Evolutionary conservation across 2,888 invertebrate species (phyloP), one percentile per base, ranked within the genome.

Genomic region (Drosophila mulleri): DNA sequence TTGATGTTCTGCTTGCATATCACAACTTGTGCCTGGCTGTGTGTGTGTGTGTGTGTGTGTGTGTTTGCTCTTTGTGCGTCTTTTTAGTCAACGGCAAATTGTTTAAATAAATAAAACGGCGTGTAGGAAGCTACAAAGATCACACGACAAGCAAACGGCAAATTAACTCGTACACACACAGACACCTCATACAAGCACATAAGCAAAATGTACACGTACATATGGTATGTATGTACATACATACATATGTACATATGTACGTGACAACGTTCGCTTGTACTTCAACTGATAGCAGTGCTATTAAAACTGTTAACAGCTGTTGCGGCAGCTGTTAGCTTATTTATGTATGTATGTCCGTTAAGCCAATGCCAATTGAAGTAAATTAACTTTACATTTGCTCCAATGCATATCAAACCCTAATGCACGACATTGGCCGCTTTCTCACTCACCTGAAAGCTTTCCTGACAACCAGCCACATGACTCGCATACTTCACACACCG

Each of bases 401-500:
- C 29, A 50, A 18, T 39, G 16, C 48, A 7, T 48, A 9, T 18
- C 59, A 20, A 20, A 54, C 26, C 16, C 7, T 18, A n/a, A 23
- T 18, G 18, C 26, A 7, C 0, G 2, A 1, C 14, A 20, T 35
- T 9, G 2, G 1, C 4, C 16, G 0, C 26, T 39, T n/a, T 6
- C 12, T 18, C 44, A 53, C 93, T 93, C 66, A 94, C 93, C 91
- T 92, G 93, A 85, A 92, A 94, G 88, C 80, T 92, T 88, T 88
- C 92, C 88, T 91, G 93, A 74, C 91, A 94, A 64, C 90, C 90
- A 60, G 91, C 90, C 80, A 91, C 91, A 82, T 92, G 93, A 75
- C 92, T 94, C 61, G 93, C 91, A 71, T 93, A 92, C 78, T 93
- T 93, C 18, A 93, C 95, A 92, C 98, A 98, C 76, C 97, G 94